Evolutionary conservation across 2,113 vertebrate genomes (phyloP).

Genomic region (Malurus elegans): DNA sequence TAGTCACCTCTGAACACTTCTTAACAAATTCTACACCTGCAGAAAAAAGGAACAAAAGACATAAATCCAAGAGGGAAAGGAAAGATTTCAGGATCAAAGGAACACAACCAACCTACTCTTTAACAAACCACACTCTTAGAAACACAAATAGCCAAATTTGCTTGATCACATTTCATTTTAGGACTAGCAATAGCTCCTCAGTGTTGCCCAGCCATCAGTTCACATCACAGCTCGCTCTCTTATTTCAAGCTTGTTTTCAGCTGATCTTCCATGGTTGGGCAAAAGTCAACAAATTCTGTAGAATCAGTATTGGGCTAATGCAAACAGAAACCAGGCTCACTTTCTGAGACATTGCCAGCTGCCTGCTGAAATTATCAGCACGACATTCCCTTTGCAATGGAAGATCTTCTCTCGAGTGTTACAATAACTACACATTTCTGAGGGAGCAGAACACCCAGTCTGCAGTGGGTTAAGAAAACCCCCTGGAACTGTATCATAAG

Average conservation of each 20-base stretch:
- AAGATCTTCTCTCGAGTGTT: not conserved
- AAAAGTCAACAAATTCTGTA: not conserved
- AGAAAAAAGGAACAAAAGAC: not conserved
- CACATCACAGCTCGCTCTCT: not conserved
- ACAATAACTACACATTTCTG: not conserved
- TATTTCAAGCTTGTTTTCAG: not conserved
- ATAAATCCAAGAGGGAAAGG: not conserved
- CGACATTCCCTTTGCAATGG: not conserved
- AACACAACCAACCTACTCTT: too few species aligned
- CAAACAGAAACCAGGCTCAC: not conserved
- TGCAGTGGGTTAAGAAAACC: conserved; percentile 7
- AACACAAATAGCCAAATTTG: not conserved
- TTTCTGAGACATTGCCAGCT: not conserved
- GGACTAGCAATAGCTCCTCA: not conserved
- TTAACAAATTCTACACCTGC: not conserved
- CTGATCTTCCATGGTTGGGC: not conserved
- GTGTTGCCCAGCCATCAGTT: not conserved
- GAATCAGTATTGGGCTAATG: not conserved
- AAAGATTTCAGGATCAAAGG: not conserved
- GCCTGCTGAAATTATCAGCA: not conserved
- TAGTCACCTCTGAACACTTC: not conserved
- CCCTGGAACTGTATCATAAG: conserved; percentile 22
- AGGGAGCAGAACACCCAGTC: not conserved
- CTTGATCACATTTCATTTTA: not conserved
- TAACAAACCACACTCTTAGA: not conserved